These are phyloP conservation scores for Carpatolechia fugitivella DNA, from an alignment of 2,888 invertebrate species.

Conservation along the genomic window DNA sequence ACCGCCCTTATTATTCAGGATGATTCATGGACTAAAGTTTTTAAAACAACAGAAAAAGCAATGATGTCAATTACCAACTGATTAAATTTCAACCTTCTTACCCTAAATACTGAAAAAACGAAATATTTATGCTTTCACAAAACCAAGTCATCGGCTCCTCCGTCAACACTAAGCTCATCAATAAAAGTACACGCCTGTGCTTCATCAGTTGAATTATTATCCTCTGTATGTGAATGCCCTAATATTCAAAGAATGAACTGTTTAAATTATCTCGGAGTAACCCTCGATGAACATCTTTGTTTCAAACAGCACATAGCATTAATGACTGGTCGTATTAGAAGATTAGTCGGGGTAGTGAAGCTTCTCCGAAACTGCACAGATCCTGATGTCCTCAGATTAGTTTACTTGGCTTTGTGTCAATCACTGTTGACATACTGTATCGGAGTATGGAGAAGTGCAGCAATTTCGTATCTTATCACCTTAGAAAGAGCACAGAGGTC, in stretches of 20 bases:
- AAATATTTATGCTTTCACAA: background rate
- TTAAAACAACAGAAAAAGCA: background rate
- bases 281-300: background rate
- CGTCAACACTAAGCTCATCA: background rate
- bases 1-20: background rate
- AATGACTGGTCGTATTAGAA: background rate
- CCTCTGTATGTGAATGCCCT: background rate
- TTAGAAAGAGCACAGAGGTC: background rate
- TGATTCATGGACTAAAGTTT: background rate
- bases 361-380: background rate
- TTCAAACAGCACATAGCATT: background rate
- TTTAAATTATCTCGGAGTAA: background rate
- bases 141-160: background rate
- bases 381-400: background rate
- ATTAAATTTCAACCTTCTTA: background rate
- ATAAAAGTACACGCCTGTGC: background rate
- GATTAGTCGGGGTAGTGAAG: background rate
- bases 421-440: background rate
- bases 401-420: background rate
- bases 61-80: background rate
- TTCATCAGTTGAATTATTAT: background rate
- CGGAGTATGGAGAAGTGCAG: background rate
- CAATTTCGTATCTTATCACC: background rate
- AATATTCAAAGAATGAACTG: background rate
- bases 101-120: background rate